phyloP scores from a whole-genome alignment of 2,113 vertebrate genomes.

The Smithornis capensis region DNA sequence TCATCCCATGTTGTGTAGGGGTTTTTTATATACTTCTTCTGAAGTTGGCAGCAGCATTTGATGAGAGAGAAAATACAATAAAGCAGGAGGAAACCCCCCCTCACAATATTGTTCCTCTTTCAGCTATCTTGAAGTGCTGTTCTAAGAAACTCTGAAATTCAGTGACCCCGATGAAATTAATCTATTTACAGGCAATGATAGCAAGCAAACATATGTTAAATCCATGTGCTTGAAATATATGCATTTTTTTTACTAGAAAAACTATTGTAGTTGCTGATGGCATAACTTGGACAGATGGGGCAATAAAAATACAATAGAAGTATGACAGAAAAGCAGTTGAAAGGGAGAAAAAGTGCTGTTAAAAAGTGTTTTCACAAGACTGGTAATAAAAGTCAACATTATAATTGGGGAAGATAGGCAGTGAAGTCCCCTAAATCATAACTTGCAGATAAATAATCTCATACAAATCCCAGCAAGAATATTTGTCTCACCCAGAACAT shows the following conservation, averaged over 20 bases:
- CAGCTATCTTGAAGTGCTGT: not conserved
- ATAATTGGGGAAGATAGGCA: not conserved
- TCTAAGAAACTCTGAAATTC: not conserved
- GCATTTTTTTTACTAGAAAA: not conserved
- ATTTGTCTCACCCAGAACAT: not conserved
- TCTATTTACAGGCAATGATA: not conserved
- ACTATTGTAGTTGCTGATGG: not conserved
- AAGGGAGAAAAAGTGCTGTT: not conserved
- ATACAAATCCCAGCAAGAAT: not conserved
- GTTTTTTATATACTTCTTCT: not conserved
- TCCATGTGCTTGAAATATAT: not conserved
- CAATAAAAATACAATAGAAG: not conserved
- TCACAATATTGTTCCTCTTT: not conserved
- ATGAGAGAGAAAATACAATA: not conserved
- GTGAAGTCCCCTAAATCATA: not conserved
- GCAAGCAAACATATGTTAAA: not conserved
- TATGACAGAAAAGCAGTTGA: not conserved
- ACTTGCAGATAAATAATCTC: not conserved
- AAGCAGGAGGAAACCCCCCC: not conserved
- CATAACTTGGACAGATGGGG: not conserved
- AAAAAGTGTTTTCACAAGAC: not conserved
- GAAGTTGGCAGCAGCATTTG: not conserved
- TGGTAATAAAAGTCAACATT: not conserved
- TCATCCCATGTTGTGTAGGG: fast-evolving
- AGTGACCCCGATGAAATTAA: not conserved